phyloP scores from a whole-genome alignment of 1,140 invertebrate genomes.

The Drosophila ohnishii region DNA sequence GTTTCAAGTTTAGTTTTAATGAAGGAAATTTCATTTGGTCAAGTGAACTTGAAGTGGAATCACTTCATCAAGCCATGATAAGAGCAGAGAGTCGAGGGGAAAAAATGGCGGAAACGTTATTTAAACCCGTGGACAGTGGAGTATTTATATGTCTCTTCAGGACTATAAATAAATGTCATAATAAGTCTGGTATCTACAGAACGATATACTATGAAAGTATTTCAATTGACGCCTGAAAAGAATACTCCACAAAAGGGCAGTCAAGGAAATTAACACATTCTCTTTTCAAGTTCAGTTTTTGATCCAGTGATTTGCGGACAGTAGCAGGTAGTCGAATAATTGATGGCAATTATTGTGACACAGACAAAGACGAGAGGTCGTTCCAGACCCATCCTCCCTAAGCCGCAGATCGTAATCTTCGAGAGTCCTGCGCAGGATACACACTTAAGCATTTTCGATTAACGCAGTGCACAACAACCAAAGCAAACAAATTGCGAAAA shows the following conservation, averaged over 20 bases:
- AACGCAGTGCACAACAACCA: conserved; percentile 49
- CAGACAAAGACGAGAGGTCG: conserved; percentile 43
- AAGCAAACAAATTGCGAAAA: conserved; percentile 54
- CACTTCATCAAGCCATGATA: conserved; percentile 38
- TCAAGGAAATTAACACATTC: conserved; percentile 61
- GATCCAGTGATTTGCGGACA: conserved; percentile 28
- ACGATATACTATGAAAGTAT: conserved; percentile 23
- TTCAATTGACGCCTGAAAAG: conserved; percentile 56
- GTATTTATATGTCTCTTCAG: neutral
- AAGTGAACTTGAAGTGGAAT: conserved; percentile 48
- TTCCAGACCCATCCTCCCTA: conserved; percentile 27
- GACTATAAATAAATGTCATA: no score
- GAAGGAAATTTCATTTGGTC: conserved; percentile 66
- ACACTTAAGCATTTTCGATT: conserved; percentile 61
- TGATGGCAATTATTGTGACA: conserved; percentile 77
- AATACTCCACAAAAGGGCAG: conserved; percentile 18
- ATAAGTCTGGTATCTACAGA: neutral
- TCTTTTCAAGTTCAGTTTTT: conserved; percentile 17
- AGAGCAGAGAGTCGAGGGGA: conserved; percentile 7
- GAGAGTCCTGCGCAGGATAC: conserved; percentile 53
- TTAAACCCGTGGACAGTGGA: neutral
- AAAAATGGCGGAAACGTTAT: neutral
- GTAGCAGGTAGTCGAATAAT: conserved; percentile 68
- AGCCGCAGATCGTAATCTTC: conserved; percentile 51
- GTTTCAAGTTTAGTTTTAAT: conserved; percentile 70